These are phyloP conservation scores for Nothobranchius furzeri DNA, from an alignment of 2,113 vertebrate genomes.

Conservation along the genomic window DNA sequence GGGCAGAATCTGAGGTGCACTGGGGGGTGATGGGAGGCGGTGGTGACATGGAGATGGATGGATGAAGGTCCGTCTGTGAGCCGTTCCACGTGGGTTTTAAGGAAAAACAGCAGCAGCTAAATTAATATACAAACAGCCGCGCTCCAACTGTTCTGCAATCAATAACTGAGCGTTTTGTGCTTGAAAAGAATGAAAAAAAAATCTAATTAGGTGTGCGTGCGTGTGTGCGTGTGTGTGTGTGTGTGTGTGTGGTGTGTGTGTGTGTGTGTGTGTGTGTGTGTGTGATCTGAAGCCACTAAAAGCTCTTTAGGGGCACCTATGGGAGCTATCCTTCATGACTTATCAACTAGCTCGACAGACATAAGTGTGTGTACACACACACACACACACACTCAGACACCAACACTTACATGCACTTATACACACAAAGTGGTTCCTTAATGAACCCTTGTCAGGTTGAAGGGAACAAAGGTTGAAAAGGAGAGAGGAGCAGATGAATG, in stretches of 20 bases:
- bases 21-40: slow-evolving; percentile 28
- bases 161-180: slow-evolving; percentile 42
- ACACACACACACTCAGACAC: slow-evolving; percentile 17
- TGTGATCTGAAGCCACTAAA: slow-evolving; percentile 70
- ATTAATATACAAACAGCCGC: slow-evolving; percentile 20
- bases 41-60: slow-evolving; percentile 14
- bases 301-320: slow-evolving; percentile 71
- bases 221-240: slow-evolving; percentile 12
- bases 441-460: slow-evolving; percentile 72
- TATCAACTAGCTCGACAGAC: slow-evolving; percentile 70
- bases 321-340: slow-evolving; percentile 73
- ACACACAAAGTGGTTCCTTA: slow-evolving; percentile 72
- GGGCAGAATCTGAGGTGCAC: slow-evolving; percentile 47
- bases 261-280: slow-evolving; percentile 30
- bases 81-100: slow-evolving; percentile 5
- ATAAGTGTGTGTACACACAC: slow-evolving; percentile 54
- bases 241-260: slow-evolving; percentile 17
- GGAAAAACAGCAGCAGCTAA: slow-evolving; percentile 21
- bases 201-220: slow-evolving; percentile 35
- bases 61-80: not conserved
- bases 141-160: slow-evolving; percentile 24
- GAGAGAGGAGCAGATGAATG: slow-evolving; percentile 36
- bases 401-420: slow-evolving; percentile 61
- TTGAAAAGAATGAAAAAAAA: slow-evolving; percentile 17
- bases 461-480: slow-evolving; percentile 65